Evolutionary conservation across 2,113 vertebrate species (phyloP).

Genomic region (Cheilinus undulatus): DNA sequence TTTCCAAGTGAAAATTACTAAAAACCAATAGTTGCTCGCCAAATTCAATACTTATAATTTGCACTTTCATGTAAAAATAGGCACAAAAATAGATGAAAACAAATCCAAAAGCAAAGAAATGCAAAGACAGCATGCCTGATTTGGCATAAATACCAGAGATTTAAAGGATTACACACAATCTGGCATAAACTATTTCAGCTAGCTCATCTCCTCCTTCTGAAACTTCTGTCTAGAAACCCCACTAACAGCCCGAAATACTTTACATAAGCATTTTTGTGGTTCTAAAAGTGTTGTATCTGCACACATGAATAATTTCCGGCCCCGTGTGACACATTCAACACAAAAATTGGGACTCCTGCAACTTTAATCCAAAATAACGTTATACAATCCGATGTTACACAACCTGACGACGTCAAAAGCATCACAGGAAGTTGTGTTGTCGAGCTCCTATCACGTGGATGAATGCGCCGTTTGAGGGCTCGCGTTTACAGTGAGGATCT

Average conservation of each 20-base stretch:
- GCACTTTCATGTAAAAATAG: too few relatives aligned
- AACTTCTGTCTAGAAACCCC: neutral
- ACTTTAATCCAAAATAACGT: slow-evolving; percentile 17
- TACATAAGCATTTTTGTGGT: neutral
- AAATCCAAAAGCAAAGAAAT: neutral
- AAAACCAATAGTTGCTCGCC: too few relatives aligned
- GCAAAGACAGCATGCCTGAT: neutral
- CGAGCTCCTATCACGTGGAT: slow-evolving; percentile 5
- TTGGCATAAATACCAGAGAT: neutral
- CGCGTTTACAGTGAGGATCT: neutral
- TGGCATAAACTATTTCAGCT: too few relatives aligned
- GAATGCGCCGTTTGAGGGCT: neutral
- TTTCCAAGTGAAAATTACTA: too few relatives aligned
- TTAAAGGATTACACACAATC: too few relatives aligned
- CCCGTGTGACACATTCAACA: neutral
- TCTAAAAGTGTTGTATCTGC: neutral
- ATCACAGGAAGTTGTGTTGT: slow-evolving; percentile 14
- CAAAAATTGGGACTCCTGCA: neutral
- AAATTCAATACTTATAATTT: too few relatives aligned
- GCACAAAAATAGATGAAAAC: neutral
- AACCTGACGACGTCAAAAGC: slow-evolving; percentile 7
- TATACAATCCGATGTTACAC: slow-evolving; percentile 25
- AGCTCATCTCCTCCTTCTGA: neutral
- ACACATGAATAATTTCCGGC: neutral
- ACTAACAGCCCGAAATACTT: neutral